phyloP scores from a whole-genome alignment of 2,113 vertebrate genomes.

The Actenoides lindsayi region DNA sequence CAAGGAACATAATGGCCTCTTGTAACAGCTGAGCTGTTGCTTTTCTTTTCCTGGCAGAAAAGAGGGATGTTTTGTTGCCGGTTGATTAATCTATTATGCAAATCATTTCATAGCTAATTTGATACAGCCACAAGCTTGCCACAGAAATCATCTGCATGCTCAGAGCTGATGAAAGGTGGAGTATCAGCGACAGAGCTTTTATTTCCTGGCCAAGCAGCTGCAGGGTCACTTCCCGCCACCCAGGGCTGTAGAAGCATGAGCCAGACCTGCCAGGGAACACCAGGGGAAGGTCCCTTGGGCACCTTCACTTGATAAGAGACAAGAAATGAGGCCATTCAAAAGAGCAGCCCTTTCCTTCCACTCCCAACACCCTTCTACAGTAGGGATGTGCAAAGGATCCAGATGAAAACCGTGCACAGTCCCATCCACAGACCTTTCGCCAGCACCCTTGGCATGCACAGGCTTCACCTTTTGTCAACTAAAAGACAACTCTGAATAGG shows the following conservation, averaged over 20 bases:
- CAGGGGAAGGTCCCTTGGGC: background rate
- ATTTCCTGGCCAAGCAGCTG: constrained; percentile 14
- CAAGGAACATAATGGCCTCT: constrained; percentile 56
- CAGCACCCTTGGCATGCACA: background rate
- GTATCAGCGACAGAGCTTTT: background rate
- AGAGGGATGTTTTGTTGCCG: constrained; percentile 30
- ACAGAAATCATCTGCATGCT: background rate
- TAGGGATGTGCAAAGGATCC: background rate
- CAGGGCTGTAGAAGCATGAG: background rate
- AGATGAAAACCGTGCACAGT: background rate
- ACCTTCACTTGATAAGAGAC: background rate
- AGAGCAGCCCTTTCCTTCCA: background rate
- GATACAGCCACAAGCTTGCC: constrained; percentile 31
- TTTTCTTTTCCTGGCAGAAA: constrained; percentile 50
- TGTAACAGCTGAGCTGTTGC: constrained; percentile 33
- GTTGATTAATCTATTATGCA: constrained; percentile 68
- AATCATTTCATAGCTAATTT: constrained; percentile 58
- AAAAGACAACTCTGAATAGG: background rate
- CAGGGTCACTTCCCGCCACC: background rate
- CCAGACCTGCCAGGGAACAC: background rate
- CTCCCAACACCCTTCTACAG: background rate
- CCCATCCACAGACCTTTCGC: background rate
- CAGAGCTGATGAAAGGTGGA: background rate
- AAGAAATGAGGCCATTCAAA: background rate
- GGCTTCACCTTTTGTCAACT: background rate